These are phyloP conservation scores for Theropithecus gelada DNA, from an alignment of 2,113 vertebrate genomes.

Conservation along the genomic window DNA sequence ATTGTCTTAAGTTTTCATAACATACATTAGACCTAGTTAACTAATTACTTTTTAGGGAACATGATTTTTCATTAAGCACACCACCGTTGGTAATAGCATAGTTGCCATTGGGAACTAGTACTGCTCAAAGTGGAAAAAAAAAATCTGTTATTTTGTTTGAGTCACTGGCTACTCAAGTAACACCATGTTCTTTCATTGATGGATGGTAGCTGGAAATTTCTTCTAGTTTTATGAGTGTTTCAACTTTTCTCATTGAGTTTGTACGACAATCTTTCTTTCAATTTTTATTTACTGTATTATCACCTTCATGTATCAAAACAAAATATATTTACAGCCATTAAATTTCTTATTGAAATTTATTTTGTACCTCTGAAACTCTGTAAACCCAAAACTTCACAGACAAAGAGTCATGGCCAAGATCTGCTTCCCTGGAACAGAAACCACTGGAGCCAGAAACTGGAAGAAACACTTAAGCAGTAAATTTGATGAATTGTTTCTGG, in stretches of 20 bases:
- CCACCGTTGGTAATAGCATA: not conserved
- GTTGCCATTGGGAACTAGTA: not conserved
- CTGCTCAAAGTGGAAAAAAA: not conserved
- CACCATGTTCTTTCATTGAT: not conserved
- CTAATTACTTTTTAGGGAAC: conserved; percentile 1
- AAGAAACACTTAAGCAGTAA: not conserved
- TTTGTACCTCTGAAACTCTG: not conserved
- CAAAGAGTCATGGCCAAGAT: not conserved
- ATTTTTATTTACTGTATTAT: not conserved
- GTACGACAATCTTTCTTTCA: not conserved
- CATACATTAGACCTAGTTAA: not conserved
- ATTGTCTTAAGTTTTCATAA: conserved; percentile 18
- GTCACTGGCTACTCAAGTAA: not conserved
- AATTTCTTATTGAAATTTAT: conserved; percentile 12
- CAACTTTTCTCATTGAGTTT: conserved; percentile 26
- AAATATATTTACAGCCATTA: conserved; percentile 5
- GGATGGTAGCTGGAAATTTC: not conserved
- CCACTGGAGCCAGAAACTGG: not conserved
- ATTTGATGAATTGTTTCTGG: not conserved
- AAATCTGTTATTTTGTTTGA: not conserved
- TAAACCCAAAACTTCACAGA: not conserved
- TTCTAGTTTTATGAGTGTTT: not conserved
- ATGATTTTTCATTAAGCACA: not conserved
- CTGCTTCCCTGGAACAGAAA: conserved; percentile 23
- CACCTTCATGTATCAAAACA: not conserved